Evolutionary conservation across 2,113 vertebrate species (phyloP), one percentile per base, ranked within the genome.

Genomic region (Nestor notabilis): DNA sequence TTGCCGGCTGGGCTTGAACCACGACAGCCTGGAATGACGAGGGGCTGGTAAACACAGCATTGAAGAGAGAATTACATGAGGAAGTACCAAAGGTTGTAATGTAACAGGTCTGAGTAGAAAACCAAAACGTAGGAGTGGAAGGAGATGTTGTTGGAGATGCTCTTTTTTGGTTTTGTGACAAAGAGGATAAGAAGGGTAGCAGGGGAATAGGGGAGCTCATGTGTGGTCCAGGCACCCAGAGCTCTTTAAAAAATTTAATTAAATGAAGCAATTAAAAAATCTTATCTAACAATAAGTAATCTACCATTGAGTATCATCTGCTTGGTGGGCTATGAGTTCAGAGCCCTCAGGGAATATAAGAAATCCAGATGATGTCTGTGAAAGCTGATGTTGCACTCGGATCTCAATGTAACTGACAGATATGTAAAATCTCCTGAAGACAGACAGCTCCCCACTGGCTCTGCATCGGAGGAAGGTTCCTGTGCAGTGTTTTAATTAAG

Each of bases 401-500:
- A 37, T 86, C 64, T 63, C 86, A 82, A 53, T 89, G 70, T 89
- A 43, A 68, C 91, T 95, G 97, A 95, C 91, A 92, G 47, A 93
- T 95, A 92, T 93, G 94, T 95, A 94, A 97, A 97, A 95, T 91
- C 87, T 83, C 83, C 65, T 77, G 69, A 96, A 95, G 93, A 96
- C 50, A 94, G 96, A 95, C 95, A 95, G 91, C 89, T 97, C 95
- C 87, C 97, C 77, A 63, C 75, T 93, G 97, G 94, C 75, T 96
- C 75, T 39, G 53, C 50, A 60, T 94, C 33, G 89, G 83, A 92
- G 89, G 41, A 90, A 89, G 64, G 87, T 97, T 97, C 96, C 93
- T 25, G 65, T 96, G 95, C 58, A 91, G 55, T 75, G 84, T 94
- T 97, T 98, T 98, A 98, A 98, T 97, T 98, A 98, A 94, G 81